Evolutionary conservation across 1,140 invertebrate genomes (phyloP).

Genomic region (Zaprionus vittiger): DNA sequence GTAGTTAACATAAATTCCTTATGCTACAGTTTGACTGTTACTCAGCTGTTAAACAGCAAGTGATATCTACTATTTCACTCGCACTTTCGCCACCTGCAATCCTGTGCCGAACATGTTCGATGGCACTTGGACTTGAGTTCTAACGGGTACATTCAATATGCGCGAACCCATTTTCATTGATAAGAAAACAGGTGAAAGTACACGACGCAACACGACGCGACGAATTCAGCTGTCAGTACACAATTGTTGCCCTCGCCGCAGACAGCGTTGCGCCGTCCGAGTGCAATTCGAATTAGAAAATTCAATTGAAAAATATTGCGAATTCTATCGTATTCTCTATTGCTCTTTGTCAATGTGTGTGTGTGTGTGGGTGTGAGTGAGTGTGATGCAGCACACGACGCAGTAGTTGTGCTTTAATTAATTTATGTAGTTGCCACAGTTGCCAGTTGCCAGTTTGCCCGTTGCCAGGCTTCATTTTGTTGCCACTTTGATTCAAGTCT

Average conservation of each 20-base stretch:
- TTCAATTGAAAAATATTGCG: constrained; percentile 22
- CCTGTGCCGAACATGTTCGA: constrained; percentile 20
- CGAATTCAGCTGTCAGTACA: constrained; percentile 33
- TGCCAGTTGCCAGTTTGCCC: constrained; percentile 7
- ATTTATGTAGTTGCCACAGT: constrained; percentile 39
- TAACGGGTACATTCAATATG: constrained; percentile 6
- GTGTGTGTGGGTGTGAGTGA: background rate
- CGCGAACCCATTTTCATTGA: constrained; percentile 62
- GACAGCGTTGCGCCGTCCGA: constrained; percentile 21
- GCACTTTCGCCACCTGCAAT: background rate
- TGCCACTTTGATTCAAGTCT: constrained; percentile 37
- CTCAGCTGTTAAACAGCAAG: background rate
- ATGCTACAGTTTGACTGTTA: constrained; percentile 24
- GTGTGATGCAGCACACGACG: constrained; percentile 29
- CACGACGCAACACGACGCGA: background rate
- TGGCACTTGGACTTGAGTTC: constrained; percentile 26
- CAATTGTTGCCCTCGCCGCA: constrained; percentile 38
- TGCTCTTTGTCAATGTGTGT: constrained; percentile 2
- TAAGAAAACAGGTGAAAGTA: constrained; percentile 65
- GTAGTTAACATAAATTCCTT: background rate
- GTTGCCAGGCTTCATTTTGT: constrained; percentile 43
- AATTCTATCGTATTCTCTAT: constrained; percentile 12
- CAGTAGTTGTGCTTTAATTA: constrained; percentile 33
- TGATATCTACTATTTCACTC: background rate
- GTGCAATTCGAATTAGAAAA: background rate